Percentiles rank a stretch among this genome's conserved stretches.
Conservation (phyloP, 2,113 vertebrate species). For the Condylura cristata region DNA sequence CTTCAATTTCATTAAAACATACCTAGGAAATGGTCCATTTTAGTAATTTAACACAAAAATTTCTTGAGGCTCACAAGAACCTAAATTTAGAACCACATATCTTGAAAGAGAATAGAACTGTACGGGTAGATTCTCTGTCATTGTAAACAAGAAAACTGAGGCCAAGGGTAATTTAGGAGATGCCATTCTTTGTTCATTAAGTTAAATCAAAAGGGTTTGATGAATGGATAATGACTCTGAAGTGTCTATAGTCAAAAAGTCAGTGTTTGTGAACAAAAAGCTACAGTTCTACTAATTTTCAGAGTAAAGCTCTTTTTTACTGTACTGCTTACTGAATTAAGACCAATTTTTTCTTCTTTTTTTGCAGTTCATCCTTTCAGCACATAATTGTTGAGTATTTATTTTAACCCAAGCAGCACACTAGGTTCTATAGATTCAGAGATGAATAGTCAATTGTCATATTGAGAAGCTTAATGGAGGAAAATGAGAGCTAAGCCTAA, state of each 20-base stretch:
- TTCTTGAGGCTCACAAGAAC: neutral
- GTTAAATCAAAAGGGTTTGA: neutral
- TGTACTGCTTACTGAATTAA: neutral
- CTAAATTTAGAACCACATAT: neutral
- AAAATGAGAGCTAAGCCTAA: neutral
- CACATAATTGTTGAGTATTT: neutral
- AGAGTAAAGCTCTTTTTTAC: neutral
- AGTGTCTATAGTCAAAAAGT: neutral
- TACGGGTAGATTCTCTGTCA: neutral
- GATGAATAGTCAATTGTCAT: neutral
- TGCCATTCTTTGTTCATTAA: neutral
- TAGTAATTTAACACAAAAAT: constrained; percentile 37
- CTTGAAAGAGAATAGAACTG: neutral
- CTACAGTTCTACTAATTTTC: neutral
- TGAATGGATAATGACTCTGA: neutral
- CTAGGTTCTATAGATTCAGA: neutral
- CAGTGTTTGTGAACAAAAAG: neutral
- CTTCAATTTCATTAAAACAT: constrained; percentile 57
- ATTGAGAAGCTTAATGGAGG: neutral
- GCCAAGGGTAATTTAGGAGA: neutral
- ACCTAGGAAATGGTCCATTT: constrained; percentile 32
- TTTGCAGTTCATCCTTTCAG: neutral
- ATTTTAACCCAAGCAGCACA: neutral
- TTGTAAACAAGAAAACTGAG: neutral
- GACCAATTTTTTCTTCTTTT: neutral